phyloP scores from a whole-genome alignment of 2,888 invertebrate species.

The Rhabditoides inermis region DNA sequence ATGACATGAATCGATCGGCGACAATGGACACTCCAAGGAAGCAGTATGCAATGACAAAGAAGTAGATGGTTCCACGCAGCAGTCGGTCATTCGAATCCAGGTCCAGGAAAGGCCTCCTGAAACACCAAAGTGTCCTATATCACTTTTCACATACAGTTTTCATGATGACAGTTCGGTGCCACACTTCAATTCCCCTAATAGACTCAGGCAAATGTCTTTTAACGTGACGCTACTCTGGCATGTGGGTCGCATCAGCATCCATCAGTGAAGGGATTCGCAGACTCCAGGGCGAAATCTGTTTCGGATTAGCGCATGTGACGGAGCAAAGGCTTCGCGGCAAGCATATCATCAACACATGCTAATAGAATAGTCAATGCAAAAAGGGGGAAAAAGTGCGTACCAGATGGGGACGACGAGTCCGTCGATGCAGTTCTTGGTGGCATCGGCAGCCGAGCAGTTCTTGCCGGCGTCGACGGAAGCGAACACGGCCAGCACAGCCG shows the following conservation, averaged over 20 bases:
- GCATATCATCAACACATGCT: too few species aligned
- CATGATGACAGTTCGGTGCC: too few species aligned
- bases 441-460: conserved; percentile 51
- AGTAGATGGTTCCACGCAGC: conserved; percentile 75
- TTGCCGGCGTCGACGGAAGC: too few species aligned
- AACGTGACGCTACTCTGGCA: too few species aligned
- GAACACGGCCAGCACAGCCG: conserved; percentile 2
- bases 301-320: too few species aligned
- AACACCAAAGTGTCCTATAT: conserved; percentile 3
- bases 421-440: conserved; percentile 63
- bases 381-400: conserved; percentile 53
- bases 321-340: too few species aligned
- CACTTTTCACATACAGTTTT: too few species aligned
- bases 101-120: conserved; percentile 49
- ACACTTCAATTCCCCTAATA: too few species aligned
- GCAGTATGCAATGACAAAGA: conserved; percentile 77
- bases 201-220: too few species aligned
- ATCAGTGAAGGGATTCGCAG: too few species aligned
- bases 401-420: conserved; percentile 82
- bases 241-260: too few species aligned
- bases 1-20: conserved; percentile 97
- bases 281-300: too few species aligned
- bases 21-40: conserved; percentile 98
- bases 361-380: background rate
- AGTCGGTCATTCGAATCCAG: conserved; percentile 36